Evolutionary conservation across 2,888 invertebrate species (phyloP).

Genomic region (Cordilura impudica): DNA sequence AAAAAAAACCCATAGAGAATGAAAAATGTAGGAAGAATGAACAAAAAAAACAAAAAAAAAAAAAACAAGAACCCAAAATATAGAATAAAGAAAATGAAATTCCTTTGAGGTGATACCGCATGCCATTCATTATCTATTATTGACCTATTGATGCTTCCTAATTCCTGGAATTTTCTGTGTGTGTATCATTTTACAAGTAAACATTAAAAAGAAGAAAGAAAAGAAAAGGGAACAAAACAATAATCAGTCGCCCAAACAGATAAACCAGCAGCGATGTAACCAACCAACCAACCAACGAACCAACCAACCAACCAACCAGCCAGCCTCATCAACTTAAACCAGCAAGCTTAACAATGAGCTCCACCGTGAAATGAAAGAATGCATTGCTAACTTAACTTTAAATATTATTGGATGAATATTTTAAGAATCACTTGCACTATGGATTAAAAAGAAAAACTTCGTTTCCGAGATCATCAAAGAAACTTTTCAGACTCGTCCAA

Average conservation of each 20-base stretch:
- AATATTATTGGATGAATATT: too few relatives aligned
- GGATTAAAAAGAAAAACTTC: too few relatives aligned
- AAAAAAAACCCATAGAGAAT: conserved; percentile 23
- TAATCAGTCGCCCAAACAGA: conserved; percentile 38
- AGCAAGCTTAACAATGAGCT: background rate
- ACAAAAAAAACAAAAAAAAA: background rate
- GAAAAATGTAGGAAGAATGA: background rate
- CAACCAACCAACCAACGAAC: conserved; percentile 10
- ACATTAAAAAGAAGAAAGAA: conserved; percentile 37
- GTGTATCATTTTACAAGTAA: conserved; percentile 58
- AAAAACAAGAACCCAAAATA: conserved; percentile 25
- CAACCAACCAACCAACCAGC: background rate
- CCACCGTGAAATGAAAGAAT: background rate
- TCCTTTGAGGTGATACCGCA: conserved; percentile 59
- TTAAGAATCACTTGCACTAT: too few relatives aligned
- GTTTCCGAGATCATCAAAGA: too few relatives aligned
- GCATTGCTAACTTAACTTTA: too few relatives aligned
- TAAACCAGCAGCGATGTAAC: conserved; percentile 14
- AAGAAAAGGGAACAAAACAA: conserved; percentile 24
- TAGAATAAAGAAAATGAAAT: conserved; percentile 51
- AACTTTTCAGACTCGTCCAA: too few relatives aligned
- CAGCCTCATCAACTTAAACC: background rate
- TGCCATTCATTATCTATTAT: conserved; percentile 63
- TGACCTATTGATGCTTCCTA: conserved; percentile 70
- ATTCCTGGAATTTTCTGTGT: conserved; percentile 70